phyloP scores from a whole-genome alignment of 2,113 vertebrate genomes.

The Seriola quinqueradiata region DNA sequence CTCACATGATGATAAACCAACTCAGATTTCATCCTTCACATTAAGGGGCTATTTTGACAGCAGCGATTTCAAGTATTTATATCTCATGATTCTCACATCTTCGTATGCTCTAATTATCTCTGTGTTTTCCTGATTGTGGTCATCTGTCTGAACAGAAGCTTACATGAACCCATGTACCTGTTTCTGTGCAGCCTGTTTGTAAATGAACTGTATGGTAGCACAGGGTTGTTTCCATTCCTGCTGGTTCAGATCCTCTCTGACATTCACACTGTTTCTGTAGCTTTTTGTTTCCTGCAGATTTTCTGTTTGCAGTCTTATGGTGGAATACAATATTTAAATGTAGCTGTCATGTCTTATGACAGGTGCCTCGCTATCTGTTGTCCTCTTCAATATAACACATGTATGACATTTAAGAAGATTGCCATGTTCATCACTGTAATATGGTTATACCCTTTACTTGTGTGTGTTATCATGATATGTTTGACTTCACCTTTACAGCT shows the following conservation, averaged over 20 bases:
- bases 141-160: background rate
- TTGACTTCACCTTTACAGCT: conserved; percentile 48
- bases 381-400: conserved; percentile 11
- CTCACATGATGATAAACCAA: too few species aligned
- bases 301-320: conserved; percentile 69
- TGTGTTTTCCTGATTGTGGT: background rate
- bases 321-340: conserved; percentile 47
- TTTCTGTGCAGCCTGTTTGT: conserved; percentile 32
- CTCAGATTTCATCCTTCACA: too few species aligned
- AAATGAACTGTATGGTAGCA: conserved; percentile 16
- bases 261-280: background rate
- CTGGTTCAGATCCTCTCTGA: background rate
- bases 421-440: accelerated
- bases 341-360: conserved; percentile 44
- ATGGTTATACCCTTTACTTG: background rate
- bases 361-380: conserved; percentile 10
- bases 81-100: too few species aligned
- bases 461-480: background rate
- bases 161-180: conserved; percentile 2
- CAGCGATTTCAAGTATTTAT: too few species aligned
- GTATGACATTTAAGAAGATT: background rate
- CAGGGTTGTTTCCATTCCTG: conserved; percentile 3
- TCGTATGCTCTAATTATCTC: too few species aligned
- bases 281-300: conserved; percentile 45
- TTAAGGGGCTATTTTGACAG: too few species aligned